These are phyloP conservation scores for Apostichopus californicus DNA, from an alignment of 35 echinoderm and acorn worm species.

Conservation along the genomic window DNA sequence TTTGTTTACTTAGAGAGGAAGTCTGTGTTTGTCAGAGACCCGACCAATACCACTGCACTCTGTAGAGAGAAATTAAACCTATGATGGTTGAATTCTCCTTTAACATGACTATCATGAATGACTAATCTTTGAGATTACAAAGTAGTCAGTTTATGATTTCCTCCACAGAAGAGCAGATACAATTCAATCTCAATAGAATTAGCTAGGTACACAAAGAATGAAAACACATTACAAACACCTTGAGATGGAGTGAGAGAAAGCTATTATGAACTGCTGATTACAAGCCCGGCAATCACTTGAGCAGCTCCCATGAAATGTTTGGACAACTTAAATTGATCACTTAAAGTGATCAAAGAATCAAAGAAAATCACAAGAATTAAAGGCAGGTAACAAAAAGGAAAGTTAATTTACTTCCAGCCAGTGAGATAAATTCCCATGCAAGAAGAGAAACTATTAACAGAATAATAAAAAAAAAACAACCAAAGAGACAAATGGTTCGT, in stretches of 20 bases:
- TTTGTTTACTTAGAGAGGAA: too few species aligned
- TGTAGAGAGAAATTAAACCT: too few species aligned
- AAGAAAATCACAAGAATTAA: neutral
- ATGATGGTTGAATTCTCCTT: neutral
- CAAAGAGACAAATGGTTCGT: neutral
- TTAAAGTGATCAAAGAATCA: neutral
- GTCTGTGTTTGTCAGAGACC: too few species aligned
- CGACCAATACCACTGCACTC: too few species aligned
- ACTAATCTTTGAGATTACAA: neutral
- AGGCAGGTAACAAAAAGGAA: neutral
- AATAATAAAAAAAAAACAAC: neutral
- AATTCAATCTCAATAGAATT: neutral
- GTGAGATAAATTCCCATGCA: neutral
- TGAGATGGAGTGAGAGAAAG: neutral
- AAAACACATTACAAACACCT: conserved; percentile 4
- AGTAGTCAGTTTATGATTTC: neutral
- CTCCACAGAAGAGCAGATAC: neutral
- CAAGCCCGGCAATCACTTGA: neutral
- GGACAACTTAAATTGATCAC: neutral
- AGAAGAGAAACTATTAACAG: neutral
- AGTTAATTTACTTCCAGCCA: neutral
- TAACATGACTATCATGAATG: neutral
- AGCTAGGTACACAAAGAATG: neutral
- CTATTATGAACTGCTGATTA: neutral
- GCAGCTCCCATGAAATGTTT: neutral